A percentile compares a stretch with the other conserved stretches of the same genome.
Conservation (phyloP, 2,797 vertebrate genomes). For the Sternotherus odoratus region DNA sequence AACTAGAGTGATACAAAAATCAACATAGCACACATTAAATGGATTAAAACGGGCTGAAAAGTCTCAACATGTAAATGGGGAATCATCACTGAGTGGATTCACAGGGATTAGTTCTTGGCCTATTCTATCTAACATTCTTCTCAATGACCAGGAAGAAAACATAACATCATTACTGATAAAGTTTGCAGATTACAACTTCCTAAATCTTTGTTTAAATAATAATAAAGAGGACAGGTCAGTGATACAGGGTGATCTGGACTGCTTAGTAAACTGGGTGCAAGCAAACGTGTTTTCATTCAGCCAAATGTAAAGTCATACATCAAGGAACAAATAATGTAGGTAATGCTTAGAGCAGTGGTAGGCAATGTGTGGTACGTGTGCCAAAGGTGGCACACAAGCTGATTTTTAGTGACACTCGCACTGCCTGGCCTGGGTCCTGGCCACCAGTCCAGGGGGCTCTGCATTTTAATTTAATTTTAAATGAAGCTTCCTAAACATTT, state of each 20-base stretch:
- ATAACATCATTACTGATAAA: neutral
- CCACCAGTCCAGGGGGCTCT: too few species aligned
- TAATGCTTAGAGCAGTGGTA: neutral
- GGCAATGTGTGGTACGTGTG: too few species aligned
- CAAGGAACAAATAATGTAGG: neutral
- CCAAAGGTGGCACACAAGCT: too few species aligned
- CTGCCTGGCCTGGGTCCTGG: too few species aligned
- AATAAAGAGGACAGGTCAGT: neutral
- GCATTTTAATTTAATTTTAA: too few species aligned
- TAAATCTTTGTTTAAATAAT: neutral
- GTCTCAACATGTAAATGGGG: neutral
- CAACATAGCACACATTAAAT: neutral
- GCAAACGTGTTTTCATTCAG: constrained; percentile 11
- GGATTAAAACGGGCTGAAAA: neutral
- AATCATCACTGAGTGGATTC: neutral
- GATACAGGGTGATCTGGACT: neutral
- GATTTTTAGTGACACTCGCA: too few species aligned
- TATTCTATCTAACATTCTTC: neutral
- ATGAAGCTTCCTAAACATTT: too few species aligned
- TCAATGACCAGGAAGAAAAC: neutral
- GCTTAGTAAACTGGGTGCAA: neutral
- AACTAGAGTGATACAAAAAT: neutral
- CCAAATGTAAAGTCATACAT: neutral
- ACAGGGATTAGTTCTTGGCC: neutral
- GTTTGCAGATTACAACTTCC: neutral